Base-by-base conservation (phyloP, 2,113 vertebrate genomes). In the Telmatochromis brachygnathus region DNA sequence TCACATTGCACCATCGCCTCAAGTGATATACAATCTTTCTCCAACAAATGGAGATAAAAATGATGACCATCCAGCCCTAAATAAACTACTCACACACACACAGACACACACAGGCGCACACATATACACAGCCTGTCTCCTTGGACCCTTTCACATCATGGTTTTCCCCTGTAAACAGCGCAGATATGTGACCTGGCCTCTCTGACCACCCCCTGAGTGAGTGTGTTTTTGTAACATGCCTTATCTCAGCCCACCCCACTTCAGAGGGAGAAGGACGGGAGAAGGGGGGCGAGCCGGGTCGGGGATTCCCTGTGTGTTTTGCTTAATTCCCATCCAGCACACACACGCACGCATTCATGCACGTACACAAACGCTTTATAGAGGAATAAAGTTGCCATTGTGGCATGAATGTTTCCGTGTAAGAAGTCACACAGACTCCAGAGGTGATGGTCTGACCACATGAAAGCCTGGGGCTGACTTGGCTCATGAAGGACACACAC, bases 221-320 rank as follows among this genome's bases (percentile, higher is more conserved):
- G 84, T 37, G 88, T 92, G 89, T 94, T 91, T 89, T 94, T 79
- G 42, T 86, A 88, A 81, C 84, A 56, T 35, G 88, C 81, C 90
- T 95, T 94, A 92, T 92, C 93, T 91, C 84, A 83, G 83, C 89
- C 91, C 90, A 87, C 85, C 88, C 90, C 89, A 87, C 86, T 85
- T 90, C 82, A 87, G 81, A 84, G 82, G 68, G 79, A 53, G 37
- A 45, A 49, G 80, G 83, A 56, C n/a, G 1, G 5, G 15, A 3
- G 62, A 4, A 2, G 9, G 30, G 30, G 37, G 70, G 11, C 39
- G 9, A 9, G 30, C 30, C 17, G 53, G 77, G 21, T 60, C 2
- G 62, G 92, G 90, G 82, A 93, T 92, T 93, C 90, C 91, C 93
- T 92, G 55, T 83, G 83, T 70, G 80, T 84, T 89, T 86, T 33